Evolutionary conservation across 2,888 invertebrate genomes (phyloP).

Genomic region (Xanthorhoe spadicearia): DNA sequence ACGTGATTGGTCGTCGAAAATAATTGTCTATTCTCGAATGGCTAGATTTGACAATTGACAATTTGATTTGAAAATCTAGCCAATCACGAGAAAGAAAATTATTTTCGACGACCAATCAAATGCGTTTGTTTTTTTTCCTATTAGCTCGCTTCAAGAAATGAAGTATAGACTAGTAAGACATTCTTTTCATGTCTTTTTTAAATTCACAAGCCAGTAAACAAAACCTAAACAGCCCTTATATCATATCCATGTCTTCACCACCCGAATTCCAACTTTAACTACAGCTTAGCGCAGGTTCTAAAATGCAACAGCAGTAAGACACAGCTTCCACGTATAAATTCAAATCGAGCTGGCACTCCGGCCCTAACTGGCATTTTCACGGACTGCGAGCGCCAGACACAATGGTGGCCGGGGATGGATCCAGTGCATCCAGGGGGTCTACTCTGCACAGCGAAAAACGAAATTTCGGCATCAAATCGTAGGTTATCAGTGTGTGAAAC

Average conservation of each 20-base stretch:
- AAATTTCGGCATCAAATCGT: too few species aligned
- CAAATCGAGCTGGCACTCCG: slow-evolving; percentile 37
- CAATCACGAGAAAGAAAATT: too few species aligned
- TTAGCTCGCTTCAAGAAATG: too few species aligned
- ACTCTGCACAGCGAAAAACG: too few species aligned
- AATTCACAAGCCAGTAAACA: slow-evolving; percentile 7
- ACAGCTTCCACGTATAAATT: slow-evolving; percentile 38
- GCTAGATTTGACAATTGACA: too few species aligned
- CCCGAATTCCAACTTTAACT: slow-evolving; percentile 6
- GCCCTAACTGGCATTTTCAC: slow-evolving; percentile 42
- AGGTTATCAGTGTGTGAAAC: too few species aligned
- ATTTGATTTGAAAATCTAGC: too few species aligned
- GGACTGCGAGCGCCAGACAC: slow-evolving; percentile 32
- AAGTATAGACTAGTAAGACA: not conserved
- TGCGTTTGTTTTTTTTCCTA: too few species aligned
- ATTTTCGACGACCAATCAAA: too few species aligned
- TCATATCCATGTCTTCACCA: slow-evolving; percentile 29
- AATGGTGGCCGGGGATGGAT: slow-evolving; percentile 24
- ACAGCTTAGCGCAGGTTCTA: slow-evolving; percentile 10
- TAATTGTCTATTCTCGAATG: too few species aligned
- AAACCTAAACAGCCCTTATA: slow-evolving; percentile 22
- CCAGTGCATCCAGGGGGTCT: too few species aligned
- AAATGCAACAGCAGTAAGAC: slow-evolving; percentile 14
- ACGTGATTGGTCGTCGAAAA: too few species aligned
- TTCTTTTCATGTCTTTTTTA: not conserved